Evolutionary conservation across 2,888 invertebrate species (phyloP).

Genomic region (Thera britannica): DNA sequence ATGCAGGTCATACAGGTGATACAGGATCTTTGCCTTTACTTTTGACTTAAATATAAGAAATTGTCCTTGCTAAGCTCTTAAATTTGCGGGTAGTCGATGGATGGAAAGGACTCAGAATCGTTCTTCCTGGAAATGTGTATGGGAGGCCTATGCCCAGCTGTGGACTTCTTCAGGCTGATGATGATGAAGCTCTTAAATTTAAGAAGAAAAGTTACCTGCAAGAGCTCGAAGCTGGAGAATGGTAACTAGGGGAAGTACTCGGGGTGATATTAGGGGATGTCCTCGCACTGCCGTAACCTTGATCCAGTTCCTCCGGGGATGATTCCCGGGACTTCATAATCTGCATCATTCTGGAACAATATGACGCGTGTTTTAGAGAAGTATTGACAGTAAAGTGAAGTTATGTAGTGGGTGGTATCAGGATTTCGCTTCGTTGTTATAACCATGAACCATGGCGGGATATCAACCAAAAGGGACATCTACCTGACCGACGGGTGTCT

Average conservation of each 20-base stretch:
- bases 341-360: slow-evolving; percentile 73
- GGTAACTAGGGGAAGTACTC: slow-evolving; percentile 63
- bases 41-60: no score
- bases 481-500: slow-evolving; percentile 63
- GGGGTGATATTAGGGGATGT: slow-evolving; percentile 73
- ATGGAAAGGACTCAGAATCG: no score
- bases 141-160: no score
- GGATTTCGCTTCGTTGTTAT: slow-evolving; percentile 72
- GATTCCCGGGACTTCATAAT: slow-evolving; percentile 69
- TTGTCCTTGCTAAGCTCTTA: no score
- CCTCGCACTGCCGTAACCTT: slow-evolving; percentile 73
- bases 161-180: no score
- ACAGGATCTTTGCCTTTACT: no score
- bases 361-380: slow-evolving; percentile 8
- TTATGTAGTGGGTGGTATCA: slow-evolving; percentile 26
- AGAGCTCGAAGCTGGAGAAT: slow-evolving; percentile 63
- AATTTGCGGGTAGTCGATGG: no score
- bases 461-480: slow-evolving; percentile 69
- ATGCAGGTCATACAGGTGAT: no score
- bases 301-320: slow-evolving; percentile 65
- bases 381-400: neutral
- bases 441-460: slow-evolving; percentile 76
- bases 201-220: slow-evolving; percentile 38
- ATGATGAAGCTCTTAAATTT: no score
- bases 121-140: no score